phyloP scores from a whole-genome alignment of 2,113 vertebrate genomes.

The Mobula birostris region DNA sequence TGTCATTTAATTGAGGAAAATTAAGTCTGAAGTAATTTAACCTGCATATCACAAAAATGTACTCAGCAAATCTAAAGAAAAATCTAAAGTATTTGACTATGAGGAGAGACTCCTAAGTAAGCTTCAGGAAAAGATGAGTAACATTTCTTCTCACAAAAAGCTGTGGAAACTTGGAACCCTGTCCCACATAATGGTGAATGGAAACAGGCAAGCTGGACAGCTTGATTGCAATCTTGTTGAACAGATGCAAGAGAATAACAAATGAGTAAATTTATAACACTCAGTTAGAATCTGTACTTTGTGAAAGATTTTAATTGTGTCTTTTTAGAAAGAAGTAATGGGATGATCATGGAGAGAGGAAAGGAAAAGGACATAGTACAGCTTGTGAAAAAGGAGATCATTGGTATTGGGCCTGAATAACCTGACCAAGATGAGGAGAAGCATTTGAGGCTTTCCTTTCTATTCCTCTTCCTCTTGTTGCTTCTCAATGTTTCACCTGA shows the following conservation, averaged over 20 bases:
- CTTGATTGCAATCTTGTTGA: too few relatives aligned
- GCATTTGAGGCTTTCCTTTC: not conserved
- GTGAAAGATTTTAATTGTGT: not conserved
- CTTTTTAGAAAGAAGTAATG: not conserved
- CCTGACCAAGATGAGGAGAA: not conserved
- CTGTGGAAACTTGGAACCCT: not conserved
- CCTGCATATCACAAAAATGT: too few relatives aligned
- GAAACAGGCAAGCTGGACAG: too few relatives aligned
- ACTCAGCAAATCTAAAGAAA: too few relatives aligned
- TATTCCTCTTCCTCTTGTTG: not conserved
- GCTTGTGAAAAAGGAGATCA: not conserved
- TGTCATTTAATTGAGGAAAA: too few relatives aligned
- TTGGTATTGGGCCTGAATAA: not conserved
- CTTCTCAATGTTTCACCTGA: not conserved
- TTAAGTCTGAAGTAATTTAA: too few relatives aligned
- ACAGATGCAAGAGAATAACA: too few relatives aligned
- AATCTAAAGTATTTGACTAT: not conserved
- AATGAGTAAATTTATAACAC: too few relatives aligned
- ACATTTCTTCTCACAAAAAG: not conserved
- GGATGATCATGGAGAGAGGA: not conserved
- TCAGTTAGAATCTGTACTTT: too few relatives aligned
- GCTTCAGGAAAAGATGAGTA: not conserved
- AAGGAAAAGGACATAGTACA: not conserved
- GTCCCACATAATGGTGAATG: not conserved
- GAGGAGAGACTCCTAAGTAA: not conserved